Evolutionary conservation across 2,888 invertebrate species (phyloP), one percentile per base, ranked within the genome.

Genomic region (Odontothrips loti): DNA sequence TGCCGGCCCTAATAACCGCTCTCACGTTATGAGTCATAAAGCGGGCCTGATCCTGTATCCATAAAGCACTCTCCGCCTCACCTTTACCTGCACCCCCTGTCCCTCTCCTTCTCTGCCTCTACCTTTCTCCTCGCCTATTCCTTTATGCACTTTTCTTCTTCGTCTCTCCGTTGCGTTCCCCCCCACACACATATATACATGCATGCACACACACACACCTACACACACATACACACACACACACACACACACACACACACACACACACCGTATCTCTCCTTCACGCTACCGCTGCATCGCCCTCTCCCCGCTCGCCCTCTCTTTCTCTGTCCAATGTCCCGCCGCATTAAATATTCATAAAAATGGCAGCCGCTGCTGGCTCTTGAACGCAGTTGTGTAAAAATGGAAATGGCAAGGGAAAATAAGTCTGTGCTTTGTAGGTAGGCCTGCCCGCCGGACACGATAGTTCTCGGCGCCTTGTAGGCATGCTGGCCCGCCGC

Each of bases 1-100:
- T 6, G 58, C 58, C 17, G 11, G 27, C 23, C 23, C 68, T 75
- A 75, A 75, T 75, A 75, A 75, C 68, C 68, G 68, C 68, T 75
- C 27, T 75, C 68, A 12, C 68, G 68, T 75, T 75, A 75, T 75
- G 68, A 27, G 23, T 75, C 68, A 75, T 75, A 75, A 75, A 75
- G 68, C 27, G 68, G 6, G 20, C 58, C 58, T 58, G 58, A 75
- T 75, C 68, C 68, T 27, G 68, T 75, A 12, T 11, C 68, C 68
- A 27, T 75, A 75, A 75, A 75, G 68, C 68, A 75, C 27, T 75
- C 68, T 6, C 68, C 68, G 27, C 23, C 58, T 58, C 68, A 27
- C 68, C 27, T 27, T 23, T 68, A 75, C 68, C 68, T 75, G 68
- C 68, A 1, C 27, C 20, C 58, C 68, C 68, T 12, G 27, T 51